Conservation (phyloP, 2,888 invertebrate species). For the Amblyjoppa fuscipennis region DNA sequence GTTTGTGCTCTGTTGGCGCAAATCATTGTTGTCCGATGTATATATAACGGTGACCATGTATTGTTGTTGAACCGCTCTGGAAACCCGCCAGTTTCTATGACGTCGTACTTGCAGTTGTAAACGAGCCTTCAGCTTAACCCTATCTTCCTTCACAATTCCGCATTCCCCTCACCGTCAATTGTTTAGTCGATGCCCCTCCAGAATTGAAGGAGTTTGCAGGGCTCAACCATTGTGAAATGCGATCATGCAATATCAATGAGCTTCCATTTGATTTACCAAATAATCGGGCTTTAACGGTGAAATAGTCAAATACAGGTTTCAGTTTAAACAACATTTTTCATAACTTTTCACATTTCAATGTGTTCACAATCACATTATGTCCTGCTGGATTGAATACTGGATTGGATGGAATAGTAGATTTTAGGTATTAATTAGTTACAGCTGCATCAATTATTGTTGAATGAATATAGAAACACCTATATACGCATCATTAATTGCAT, state of each 20-base stretch:
- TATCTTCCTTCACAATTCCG: constrained; percentile 23
- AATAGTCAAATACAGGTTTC: background rate
- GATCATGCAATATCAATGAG: constrained; percentile 40
- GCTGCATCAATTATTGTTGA: constrained; percentile 19
- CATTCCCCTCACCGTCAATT: constrained; percentile 28
- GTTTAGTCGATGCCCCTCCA: constrained; percentile 12
- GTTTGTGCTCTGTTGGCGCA: constrained; percentile 82
- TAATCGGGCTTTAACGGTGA: constrained; percentile 28
- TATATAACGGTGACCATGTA: constrained; percentile 68
- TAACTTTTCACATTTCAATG: background rate
- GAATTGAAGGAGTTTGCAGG: constrained; percentile 30
- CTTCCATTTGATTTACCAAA: constrained; percentile 10
- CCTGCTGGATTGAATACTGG: background rate
- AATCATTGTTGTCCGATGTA: constrained; percentile 79
- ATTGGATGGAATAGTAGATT: background rate
- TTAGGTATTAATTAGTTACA: background rate
- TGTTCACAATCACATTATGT: constrained; percentile 12
- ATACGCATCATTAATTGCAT: constrained; percentile 22
- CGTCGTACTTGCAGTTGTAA: constrained; percentile 56
- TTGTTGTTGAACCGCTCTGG: constrained; percentile 67
- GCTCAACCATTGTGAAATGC: constrained; percentile 40
- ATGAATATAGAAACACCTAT: constrained; percentile 17
- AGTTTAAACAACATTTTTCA: constrained; percentile 9
- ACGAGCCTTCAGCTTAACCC: constrained; percentile 50
- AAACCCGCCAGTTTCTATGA: constrained; percentile 60